Evolutionary conservation across 2,888 invertebrate genomes (phyloP), one percentile per base, ranked within the genome.

Genomic region (Troglohyphantes excavatus): DNA sequence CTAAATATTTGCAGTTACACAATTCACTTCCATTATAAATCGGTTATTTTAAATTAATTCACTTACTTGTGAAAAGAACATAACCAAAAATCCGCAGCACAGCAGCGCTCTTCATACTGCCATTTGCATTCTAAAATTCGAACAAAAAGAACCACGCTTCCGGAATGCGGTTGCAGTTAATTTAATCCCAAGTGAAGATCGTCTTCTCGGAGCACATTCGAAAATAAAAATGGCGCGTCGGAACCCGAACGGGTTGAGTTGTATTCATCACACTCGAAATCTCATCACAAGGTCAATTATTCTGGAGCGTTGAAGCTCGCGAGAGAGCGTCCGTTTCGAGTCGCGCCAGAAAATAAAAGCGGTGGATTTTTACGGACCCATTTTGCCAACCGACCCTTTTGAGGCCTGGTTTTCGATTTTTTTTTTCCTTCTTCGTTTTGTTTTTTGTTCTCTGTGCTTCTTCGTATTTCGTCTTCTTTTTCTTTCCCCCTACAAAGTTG

Each of bases 211-310:
- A 26, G 53, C 85, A 21, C 81, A 26, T 53, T 53, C 65, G 21
- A 68, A 88, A 82, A 88, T 81, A 75, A 81, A 87, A 81, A 85
- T 65, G 67, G 29, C 26, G 33, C 27, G 82, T 65, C 75, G 81
- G 68, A 81, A 82, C 67, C 23, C 79, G 83, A 88, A 88, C 88
- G 88, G 82, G 82, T 82, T 82, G 88, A 68, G 13, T 82, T 29
- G 26, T 63, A 43, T 61, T 72, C 79, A 72, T 67, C 75, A 67
- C 75, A 53, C 82, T 68, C 6, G 61, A 59, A 85, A 76, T 63
- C 65, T 72, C 87, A 33, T 11, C 53, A 82, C 88, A 88, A 88
- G 88, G 88, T 88, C 88, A 88, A 88, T 88, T 82, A 82, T 79
- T 75, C 88, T 82, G 82, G 88, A 75, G 68, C 75, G 68, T 65